Percentiles rank a stretch among this genome's conserved stretches.
Evolutionary conservation across 2,797 vertebrate species (phyloP).

Genomic region (Helostoma temminkii): DNA sequence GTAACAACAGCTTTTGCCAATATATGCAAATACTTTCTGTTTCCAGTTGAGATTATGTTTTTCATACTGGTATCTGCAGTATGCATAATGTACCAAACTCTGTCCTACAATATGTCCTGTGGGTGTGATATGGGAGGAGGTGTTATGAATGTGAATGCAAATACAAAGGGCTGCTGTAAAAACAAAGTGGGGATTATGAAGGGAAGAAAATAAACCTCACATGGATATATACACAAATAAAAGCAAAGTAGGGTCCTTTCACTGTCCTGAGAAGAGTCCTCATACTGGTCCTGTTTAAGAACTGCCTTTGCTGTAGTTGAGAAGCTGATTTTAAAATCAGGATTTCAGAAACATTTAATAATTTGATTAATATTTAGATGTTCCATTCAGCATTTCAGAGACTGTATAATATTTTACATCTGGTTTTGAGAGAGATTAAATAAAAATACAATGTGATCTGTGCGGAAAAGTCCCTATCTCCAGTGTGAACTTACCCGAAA

Average conservation of each 20-base stretch:
- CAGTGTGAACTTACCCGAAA: constrained; percentile 33
- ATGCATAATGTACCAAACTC: constrained; percentile 62
- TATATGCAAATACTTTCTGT: constrained; percentile 76
- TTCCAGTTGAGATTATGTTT: constrained; percentile 69
- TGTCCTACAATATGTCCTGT: constrained; percentile 60
- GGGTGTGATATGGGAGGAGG: constrained; percentile 62
- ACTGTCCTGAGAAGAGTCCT: constrained; percentile 51
- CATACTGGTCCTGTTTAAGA: constrained; percentile 40
- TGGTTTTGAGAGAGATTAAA: constrained; percentile 29
- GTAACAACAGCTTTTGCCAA: constrained; percentile 69
- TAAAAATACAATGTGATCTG: constrained; percentile 31
- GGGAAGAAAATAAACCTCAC: constrained; percentile 59
- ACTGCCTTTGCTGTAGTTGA: constrained; percentile 20
- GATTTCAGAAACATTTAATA: constrained; percentile 52
- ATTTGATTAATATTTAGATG: constrained; percentile 42
- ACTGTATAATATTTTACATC: constrained; percentile 19
- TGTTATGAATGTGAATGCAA: constrained; percentile 65
- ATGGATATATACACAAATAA: constrained; percentile 33
- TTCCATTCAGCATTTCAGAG: constrained; percentile 23
- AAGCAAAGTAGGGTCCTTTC: constrained; percentile 22
- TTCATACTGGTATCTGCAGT: constrained; percentile 69
- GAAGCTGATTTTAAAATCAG: constrained; percentile 40
- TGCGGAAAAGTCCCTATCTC: constrained; percentile 34
- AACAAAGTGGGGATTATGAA: constrained; percentile 69
- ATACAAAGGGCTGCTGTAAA: constrained; percentile 64